phyloP scores from a whole-genome alignment of 2,113 vertebrate species.

The Globicephala melas region DNA sequence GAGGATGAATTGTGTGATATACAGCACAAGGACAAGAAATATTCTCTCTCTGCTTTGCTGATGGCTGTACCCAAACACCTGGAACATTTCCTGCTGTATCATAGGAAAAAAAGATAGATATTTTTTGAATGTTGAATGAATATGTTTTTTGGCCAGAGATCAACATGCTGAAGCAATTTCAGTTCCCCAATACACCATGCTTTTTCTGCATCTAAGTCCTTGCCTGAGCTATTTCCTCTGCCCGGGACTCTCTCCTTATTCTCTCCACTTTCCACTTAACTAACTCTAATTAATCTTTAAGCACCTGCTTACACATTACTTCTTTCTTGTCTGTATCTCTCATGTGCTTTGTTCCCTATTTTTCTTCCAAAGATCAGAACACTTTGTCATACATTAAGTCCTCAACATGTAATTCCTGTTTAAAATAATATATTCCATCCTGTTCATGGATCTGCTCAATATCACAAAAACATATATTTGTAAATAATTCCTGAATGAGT shows the following conservation, averaged over 20 bases:
- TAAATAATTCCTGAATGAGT: not conserved
- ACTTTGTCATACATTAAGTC: not conserved
- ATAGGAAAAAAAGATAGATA: not conserved
- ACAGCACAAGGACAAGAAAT: not conserved
- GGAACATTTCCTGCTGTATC: not conserved
- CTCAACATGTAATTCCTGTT: not conserved
- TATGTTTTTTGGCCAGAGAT: not conserved
- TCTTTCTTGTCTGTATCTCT: not conserved
- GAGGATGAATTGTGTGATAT: not conserved
- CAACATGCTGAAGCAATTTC: constrained; percentile 50
- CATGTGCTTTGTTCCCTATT: not conserved
- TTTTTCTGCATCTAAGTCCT: not conserved
- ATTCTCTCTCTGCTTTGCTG: not conserved
- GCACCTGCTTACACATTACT: not conserved
- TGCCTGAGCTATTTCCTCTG: not conserved
- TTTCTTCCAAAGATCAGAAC: not conserved
- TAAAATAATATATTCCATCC: not conserved
- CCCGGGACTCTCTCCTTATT: not conserved
- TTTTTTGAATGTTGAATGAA: not conserved
- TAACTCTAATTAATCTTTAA: not conserved
- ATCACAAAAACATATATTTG: not conserved
- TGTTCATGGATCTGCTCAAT: not conserved
- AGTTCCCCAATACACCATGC: not conserved
- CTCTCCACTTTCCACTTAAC: not conserved
- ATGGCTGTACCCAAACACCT: not conserved